Conservation (phyloP, 2,113 vertebrate species). For the Chelonoidis abingdonii region DNA sequence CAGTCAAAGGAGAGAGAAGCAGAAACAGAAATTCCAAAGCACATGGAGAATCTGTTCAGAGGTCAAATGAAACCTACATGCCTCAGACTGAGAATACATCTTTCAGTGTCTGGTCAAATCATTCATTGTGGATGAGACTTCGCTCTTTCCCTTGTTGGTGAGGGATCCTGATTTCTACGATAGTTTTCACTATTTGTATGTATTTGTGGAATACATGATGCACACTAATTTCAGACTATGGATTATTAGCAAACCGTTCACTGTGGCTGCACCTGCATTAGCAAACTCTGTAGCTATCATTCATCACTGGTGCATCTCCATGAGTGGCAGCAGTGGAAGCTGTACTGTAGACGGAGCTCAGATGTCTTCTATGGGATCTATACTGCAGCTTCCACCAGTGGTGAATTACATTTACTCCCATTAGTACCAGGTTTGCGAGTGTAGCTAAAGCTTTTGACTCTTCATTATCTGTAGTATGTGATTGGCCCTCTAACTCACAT, state of each 20-base stretch:
- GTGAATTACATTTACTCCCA: background rate
- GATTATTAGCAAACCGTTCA: background rate
- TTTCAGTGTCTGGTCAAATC: constrained; percentile 1
- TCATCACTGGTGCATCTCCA: background rate
- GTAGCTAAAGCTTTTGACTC: background rate
- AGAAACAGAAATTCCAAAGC: background rate
- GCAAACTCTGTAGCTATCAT: background rate
- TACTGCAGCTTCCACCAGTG: background rate
- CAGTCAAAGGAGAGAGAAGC: background rate
- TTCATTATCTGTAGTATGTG: background rate
- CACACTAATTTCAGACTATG: background rate
- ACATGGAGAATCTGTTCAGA: background rate
- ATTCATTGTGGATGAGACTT: constrained; percentile 29
- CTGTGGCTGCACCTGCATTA: background rate
- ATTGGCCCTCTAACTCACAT: no score
- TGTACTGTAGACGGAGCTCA: background rate
- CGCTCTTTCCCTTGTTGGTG: constrained; percentile 1
- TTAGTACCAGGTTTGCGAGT: background rate
- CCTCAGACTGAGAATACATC: constrained; percentile 34
- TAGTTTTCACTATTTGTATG: constrained; percentile 54
- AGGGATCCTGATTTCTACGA: constrained; percentile 34
- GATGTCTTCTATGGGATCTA: background rate
- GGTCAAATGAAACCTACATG: constrained; percentile 27
- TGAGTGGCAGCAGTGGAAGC: background rate
- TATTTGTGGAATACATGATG: constrained; percentile 18